Evolutionary conservation across 2,888 invertebrate species (phyloP).

Genomic region (Phlogophora meticulosa): DNA sequence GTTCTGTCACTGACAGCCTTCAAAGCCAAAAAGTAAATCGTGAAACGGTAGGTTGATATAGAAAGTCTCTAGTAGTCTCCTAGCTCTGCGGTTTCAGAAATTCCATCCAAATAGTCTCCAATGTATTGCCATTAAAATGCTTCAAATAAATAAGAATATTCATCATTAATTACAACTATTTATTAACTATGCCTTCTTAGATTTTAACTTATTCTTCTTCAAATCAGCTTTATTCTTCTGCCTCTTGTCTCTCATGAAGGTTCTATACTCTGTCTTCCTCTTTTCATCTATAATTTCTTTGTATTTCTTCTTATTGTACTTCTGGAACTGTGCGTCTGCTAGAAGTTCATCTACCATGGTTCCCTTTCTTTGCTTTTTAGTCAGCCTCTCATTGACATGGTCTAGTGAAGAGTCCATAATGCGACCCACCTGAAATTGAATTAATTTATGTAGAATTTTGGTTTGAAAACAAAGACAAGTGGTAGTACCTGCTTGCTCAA

Average conservation of each 20-base stretch:
- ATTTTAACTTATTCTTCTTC: slow-evolving; percentile 83
- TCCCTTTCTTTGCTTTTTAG: slow-evolving; percentile 96
- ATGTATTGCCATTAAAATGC: too few species aligned
- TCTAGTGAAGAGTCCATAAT: slow-evolving; percentile 96
- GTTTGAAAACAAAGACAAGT: too few species aligned
- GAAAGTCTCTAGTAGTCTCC: too few species aligned
- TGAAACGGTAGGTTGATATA: too few species aligned
- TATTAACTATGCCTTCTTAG: slow-evolving; percentile 70
- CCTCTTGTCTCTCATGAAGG: slow-evolving; percentile 94
- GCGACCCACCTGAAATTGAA: slow-evolving; percentile 92
- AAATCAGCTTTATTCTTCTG: slow-evolving; percentile 91
- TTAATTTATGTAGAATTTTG: background rate
- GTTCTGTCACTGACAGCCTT: too few species aligned
- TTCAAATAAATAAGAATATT: background rate
- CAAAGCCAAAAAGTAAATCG: too few species aligned
- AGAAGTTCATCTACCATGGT: slow-evolving; percentile 98
- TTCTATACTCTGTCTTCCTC: slow-evolving; percentile 93
- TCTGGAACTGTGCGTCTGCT: slow-evolving; percentile 96
- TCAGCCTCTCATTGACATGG: slow-evolving; percentile 95
- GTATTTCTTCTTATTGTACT: slow-evolving; percentile 95
- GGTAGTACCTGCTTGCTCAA: too few species aligned
- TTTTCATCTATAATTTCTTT: slow-evolving; percentile 94
- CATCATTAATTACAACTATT: slow-evolving; percentile 21
- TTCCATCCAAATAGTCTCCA: too few species aligned
- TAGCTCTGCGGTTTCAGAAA: too few species aligned